A percentile compares a stretch with the other conserved stretches of the same genome.
These are phyloP conservation scores for Parnassius orleans DNA, from an alignment of 2,888 invertebrate species.

Conservation along the genomic window DNA sequence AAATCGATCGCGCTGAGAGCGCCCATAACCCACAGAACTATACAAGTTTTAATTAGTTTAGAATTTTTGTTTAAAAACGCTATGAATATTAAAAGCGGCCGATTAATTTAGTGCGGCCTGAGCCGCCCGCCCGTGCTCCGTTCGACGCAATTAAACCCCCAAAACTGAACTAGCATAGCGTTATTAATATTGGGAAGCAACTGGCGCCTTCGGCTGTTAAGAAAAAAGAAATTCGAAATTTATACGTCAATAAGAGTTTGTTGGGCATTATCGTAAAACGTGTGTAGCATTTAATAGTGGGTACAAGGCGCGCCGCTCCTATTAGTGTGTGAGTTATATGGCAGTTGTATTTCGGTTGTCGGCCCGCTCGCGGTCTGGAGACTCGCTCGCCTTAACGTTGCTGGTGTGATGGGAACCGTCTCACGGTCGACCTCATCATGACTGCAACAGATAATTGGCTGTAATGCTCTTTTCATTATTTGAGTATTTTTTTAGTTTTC, in stretches of 20 bases:
- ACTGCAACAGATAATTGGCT: not conserved
- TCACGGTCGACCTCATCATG: conserved; percentile 4
- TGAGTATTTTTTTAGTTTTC: no score
- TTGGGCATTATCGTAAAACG: conserved; percentile 75
- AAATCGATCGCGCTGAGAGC: conserved; percentile 29
- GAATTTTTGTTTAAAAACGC: conserved; percentile 73
- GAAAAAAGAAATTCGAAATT: conserved; percentile 63
- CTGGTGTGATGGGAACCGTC: conserved; percentile 11
- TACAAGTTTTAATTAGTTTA: conserved; percentile 76
- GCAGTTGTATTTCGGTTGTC: conserved; percentile 52
- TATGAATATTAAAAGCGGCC: conserved; percentile 77
- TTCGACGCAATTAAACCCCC: conserved; percentile 67
- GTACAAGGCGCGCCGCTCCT: conserved; percentile 73
- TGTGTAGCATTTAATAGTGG: conserved; percentile 75
- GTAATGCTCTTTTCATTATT: no score
- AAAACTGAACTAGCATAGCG: conserved; percentile 66
- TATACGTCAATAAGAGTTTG: conserved; percentile 75
- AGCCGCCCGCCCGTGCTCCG: conserved; percentile 47
- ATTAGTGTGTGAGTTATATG: conserved; percentile 73
- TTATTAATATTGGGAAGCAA: conserved; percentile 71
- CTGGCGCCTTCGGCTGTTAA: conserved; percentile 72
- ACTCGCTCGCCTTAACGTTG: conserved; percentile 22
- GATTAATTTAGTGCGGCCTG: conserved; percentile 62
- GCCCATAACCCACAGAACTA: conserved; percentile 51
- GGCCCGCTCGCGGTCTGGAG: conserved; percentile 28